Conservation (phyloP, 1,140 invertebrate genomes). For the Adoxophyes honmai region DNA sequence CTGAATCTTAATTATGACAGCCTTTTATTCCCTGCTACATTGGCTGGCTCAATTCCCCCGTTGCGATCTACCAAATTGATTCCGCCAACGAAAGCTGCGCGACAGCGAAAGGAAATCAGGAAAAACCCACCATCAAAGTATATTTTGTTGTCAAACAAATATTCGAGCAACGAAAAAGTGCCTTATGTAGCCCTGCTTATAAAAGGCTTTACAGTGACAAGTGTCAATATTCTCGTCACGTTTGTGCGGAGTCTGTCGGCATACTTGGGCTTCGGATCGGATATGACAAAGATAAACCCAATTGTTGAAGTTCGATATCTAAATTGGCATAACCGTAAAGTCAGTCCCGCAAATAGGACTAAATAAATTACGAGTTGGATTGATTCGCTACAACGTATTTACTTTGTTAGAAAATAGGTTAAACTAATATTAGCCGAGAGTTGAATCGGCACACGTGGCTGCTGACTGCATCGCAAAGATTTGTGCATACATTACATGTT, state of each 20-base stretch:
- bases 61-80: neutral
- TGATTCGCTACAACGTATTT: neutral
- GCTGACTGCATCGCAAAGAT: neutral
- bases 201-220: slow-evolving; percentile 12
- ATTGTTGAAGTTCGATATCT: slow-evolving; percentile 23
- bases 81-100: neutral
- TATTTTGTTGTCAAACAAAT: slow-evolving; percentile 3
- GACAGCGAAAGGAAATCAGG: neutral
- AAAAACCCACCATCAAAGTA: neutral
- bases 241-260: slow-evolving; percentile 31
- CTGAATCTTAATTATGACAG: neutral
- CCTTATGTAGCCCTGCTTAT: neutral
- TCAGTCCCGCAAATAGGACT: neutral
- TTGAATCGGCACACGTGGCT: neutral
- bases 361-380: neutral
- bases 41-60: neutral
- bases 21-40: neutral
- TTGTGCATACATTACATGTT: neutral
- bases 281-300: slow-evolving; percentile 31
- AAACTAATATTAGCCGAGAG: neutral
- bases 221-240: slow-evolving; percentile 28
- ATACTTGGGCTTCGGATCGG: slow-evolving; percentile 26
- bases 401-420: neutral
- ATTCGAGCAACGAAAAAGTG: slow-evolving; percentile 2
- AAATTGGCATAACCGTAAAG: slow-evolving; percentile 26